Evolutionary conservation across 1,140 invertebrate genomes (phyloP).

Genomic region (Ganaspis sp.): DNA sequence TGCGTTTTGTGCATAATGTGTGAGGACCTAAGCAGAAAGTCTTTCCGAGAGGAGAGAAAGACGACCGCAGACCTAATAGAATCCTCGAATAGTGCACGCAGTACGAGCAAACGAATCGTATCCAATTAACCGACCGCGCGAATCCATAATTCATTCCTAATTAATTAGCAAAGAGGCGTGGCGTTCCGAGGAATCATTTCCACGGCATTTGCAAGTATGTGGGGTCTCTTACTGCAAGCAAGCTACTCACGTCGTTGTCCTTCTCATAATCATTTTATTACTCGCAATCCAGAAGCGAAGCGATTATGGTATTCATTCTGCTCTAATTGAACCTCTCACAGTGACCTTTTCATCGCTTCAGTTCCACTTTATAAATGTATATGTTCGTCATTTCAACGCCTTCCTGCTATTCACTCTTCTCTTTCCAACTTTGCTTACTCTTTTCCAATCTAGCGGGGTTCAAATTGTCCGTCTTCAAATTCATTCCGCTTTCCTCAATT

Average conservation of each 20-base stretch:
- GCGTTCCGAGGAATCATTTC: constrained; percentile 33
- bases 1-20: constrained; percentile 4
- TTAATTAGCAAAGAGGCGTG: constrained; percentile 59
- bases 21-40: constrained; percentile 8
- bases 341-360: constrained; percentile 24
- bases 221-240: neutral
- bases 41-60: neutral
- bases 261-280: constrained; percentile 30
- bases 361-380: constrained; percentile 8
- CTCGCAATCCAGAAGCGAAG: constrained; percentile 23
- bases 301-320: constrained; percentile 22
- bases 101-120: constrained; percentile 44
- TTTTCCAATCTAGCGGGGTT: too few relatives aligned
- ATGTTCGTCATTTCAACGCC: neutral
- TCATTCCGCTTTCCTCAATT: too few relatives aligned
- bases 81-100: constrained; percentile 35
- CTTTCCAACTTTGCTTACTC: neutral
- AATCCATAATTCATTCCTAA: constrained; percentile 68
- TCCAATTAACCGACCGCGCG: constrained; percentile 61
- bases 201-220: constrained; percentile 2
- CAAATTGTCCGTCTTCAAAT: too few relatives aligned
- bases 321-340: constrained; percentile 23
- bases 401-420: neutral
- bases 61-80: constrained; percentile 19
- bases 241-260: neutral